phyloP scores from a whole-genome alignment of 2,888 invertebrate genomes.

The Zaprionus bogoriensis region DNA sequence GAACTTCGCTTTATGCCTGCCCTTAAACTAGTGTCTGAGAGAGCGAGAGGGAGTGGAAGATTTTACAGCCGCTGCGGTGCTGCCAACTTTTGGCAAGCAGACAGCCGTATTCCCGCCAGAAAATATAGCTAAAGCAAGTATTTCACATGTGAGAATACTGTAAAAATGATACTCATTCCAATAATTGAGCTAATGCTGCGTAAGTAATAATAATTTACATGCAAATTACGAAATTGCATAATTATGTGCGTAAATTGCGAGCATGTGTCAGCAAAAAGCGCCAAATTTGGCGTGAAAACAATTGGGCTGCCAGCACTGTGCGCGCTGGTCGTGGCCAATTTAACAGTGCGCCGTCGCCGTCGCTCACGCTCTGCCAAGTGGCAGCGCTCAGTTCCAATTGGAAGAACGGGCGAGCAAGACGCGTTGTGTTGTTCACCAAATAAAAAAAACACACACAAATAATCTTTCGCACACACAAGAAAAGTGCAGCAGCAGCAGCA shows the following conservation, averaged over 20 bases:
- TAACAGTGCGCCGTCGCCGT: constrained; percentile 53
- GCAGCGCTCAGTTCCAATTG: constrained; percentile 61
- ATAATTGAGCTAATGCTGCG: background rate
- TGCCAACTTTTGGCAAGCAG: background rate
- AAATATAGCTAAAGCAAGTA: background rate
- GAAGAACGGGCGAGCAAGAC: constrained; percentile 66
- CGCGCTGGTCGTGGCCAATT: constrained; percentile 30
- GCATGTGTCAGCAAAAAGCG: background rate
- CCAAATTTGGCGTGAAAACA: constrained; percentile 26
- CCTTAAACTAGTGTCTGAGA: background rate
- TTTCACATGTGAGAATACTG: background rate
- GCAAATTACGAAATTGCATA: background rate
- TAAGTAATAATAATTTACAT: background rate
- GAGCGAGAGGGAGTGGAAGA: too few species aligned
- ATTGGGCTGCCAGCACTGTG: constrained; percentile 30
- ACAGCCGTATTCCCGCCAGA: background rate
- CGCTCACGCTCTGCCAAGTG: constrained; percentile 46
- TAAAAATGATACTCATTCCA: too few species aligned
- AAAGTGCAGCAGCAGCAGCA: constrained; percentile 20
- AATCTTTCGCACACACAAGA: constrained; percentile 38
- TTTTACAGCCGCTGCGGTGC: too few species aligned
- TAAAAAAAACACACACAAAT: constrained; percentile 37
- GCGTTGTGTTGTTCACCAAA: constrained; percentile 47
- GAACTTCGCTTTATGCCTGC: background rate
- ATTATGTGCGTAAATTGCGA: background rate